phyloP scores from a whole-genome alignment of 2,888 invertebrate species.

The Leucoptera coffeella region DNA sequence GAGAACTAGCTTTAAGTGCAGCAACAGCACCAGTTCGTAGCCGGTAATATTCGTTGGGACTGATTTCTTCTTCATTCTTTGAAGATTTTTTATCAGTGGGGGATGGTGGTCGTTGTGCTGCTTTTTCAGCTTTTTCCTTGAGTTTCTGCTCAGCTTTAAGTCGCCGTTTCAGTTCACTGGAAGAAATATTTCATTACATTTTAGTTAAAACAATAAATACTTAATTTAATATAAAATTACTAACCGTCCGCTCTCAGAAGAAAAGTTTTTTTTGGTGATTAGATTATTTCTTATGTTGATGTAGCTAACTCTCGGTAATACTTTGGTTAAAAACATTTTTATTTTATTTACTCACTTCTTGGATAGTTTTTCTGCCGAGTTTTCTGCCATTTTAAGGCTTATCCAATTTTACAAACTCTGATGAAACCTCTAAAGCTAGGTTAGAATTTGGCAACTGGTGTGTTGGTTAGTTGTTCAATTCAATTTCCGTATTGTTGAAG shows the following conservation, averaged over 20 bases:
- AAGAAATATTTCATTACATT: conserved; percentile 15
- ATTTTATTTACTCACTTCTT: conserved; percentile 64
- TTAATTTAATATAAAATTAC: conserved; percentile 12
- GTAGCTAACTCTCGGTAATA: too few relatives aligned
- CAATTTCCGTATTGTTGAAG: too few relatives aligned
- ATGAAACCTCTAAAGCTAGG: too few relatives aligned
- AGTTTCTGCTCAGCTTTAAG: conserved; percentile 90
- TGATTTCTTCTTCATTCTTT: conserved; percentile 68
- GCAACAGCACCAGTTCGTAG: conserved; percentile 74
- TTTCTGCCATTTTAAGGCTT: conserved; percentile 57
- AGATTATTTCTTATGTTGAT: background rate
- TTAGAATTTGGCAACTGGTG: too few relatives aligned
- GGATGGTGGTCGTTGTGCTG: conserved; percentile 21
- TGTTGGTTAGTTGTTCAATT: too few relatives aligned
- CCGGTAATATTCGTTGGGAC: conserved; percentile 92
- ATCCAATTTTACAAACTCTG: too few relatives aligned
- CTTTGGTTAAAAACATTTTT: too few relatives aligned
- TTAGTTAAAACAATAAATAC: conserved; percentile 6
- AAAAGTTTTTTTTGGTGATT: conserved; percentile 15
- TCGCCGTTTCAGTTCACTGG: conserved; percentile 88
- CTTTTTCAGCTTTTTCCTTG: conserved; percentile 81
- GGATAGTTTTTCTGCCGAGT: conserved; percentile 53
- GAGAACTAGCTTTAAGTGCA: conserved; percentile 69
- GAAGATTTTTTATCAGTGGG: conserved; percentile 22
- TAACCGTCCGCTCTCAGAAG: conserved; percentile 31